Evolutionary conservation across 2,888 invertebrate species (phyloP), one percentile per base, ranked within the genome.

Genomic region (Apocheima hispidaria): DNA sequence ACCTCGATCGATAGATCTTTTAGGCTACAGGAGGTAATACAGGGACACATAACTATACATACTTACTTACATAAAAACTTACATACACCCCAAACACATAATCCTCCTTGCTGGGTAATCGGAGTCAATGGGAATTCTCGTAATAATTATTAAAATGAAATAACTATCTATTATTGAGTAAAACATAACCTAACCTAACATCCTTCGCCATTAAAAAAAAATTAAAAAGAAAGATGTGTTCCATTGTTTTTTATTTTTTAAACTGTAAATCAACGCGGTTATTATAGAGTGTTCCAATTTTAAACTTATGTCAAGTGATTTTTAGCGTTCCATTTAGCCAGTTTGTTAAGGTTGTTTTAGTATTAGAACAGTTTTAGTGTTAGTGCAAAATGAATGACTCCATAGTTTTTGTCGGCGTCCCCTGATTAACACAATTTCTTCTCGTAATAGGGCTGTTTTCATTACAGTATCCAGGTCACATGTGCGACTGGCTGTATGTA

Each of bases 401-500:
- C 2, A 21, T 49, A 36, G 20, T 4, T 51, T 21, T 18, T 20
- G 9, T 9, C 9, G 12, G 4, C 4, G 18, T 9, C 16, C 49
- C 6, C 9, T 30, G 10, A 16, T 23, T 53, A 49, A 48, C 36
- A 14, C 54, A 60, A 54, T 61, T 35, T 20, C 26, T 36, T 44
- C 14, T 36, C 41, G 33, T 49, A 73, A 71, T 69, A 68, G 65
- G 63, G 60, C 51, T 14, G n/a, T n/a, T 46, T 50, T 74, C 69
- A 77, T 75, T 77, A 73, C 61, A 57, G 65, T 64, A 68, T 69
- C 69, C 73, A 77, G 86, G 87, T 82, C 86, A 81, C 88, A 87
- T 88, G 85, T 88, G 88, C 77, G 84, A 81, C 74, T 73, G 75
- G 73, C 77, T 69, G 80, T 83, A 85, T 86, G 84, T 87, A 83